phyloP scores from a whole-genome alignment of 2,113 vertebrate genomes.

The Craseonycteris thonglongyai region DNA sequence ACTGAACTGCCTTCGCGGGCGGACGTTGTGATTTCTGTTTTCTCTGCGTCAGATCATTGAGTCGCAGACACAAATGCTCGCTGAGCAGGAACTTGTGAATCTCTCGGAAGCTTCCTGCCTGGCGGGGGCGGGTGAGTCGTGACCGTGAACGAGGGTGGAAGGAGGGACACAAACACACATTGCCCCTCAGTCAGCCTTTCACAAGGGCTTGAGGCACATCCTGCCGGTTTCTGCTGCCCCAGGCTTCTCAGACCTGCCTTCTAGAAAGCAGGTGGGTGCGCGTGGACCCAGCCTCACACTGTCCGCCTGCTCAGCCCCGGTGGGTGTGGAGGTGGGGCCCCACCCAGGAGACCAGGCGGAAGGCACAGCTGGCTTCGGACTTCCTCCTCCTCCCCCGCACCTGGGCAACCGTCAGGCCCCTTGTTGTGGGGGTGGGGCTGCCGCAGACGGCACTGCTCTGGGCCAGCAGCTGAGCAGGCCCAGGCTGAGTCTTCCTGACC shows the following conservation, averaged over 20 bases:
- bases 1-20: neutral
- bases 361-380: too few relatives aligned
- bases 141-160: neutral
- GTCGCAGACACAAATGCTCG: neutral
- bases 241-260: neutral
- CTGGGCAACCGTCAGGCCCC: too few relatives aligned
- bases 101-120: neutral
- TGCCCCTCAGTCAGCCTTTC: neutral
- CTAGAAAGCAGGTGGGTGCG: neutral
- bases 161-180: neutral
- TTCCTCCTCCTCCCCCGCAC: too few relatives aligned
- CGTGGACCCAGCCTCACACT: too few relatives aligned
- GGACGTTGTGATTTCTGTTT: neutral
- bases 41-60: neutral
- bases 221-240: neutral
- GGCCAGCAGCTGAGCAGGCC: neutral
- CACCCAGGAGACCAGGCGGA: too few relatives aligned
- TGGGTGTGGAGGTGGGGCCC: too few relatives aligned
- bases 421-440: too few relatives aligned
- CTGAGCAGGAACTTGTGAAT: neutral
- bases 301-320: too few relatives aligned
- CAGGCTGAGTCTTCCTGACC: neutral
- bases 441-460: fast-evolving
- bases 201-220: neutral
- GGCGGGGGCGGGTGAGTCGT: neutral